Conservation (phyloP, 2,797 vertebrate species). For the Coccyzus lansbergi region DNA sequence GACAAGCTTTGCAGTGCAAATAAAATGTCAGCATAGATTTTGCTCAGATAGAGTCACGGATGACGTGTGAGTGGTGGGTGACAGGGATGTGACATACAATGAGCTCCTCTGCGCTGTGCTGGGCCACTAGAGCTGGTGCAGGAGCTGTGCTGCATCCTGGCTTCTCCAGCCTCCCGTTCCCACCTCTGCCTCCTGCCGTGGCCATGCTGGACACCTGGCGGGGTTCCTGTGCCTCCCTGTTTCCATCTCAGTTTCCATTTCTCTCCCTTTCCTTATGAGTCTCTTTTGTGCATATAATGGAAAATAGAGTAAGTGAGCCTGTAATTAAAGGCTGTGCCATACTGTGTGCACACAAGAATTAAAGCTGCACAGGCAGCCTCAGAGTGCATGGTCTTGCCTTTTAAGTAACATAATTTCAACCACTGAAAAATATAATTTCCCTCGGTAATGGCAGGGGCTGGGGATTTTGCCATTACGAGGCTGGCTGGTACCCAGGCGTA, state of each 20-base stretch:
- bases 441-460: neutral
- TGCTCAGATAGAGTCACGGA: neutral
- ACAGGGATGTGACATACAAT: fast-evolving
- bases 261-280: neutral
- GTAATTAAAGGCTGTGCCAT: constrained; percentile 38
- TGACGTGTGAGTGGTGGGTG: neutral
- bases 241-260: neutral
- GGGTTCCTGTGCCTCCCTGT: neutral
- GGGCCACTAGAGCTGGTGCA: fast-evolving
- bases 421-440: neutral
- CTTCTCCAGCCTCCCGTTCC: neutral
- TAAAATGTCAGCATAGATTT: neutral
- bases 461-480: neutral
- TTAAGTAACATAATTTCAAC: constrained; percentile 6
- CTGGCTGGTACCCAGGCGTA: neutral
- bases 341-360: neutral
- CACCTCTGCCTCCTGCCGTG: neutral
- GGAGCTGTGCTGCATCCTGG: neutral
- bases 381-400: neutral
- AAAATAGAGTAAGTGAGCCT: constrained; percentile 40
- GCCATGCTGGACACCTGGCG: fast-evolving
- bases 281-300: neutral
- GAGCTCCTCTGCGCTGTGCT: neutral
- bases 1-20: neutral
- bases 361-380: neutral